phyloP scores from a whole-genome alignment of 2,888 invertebrate species.

The Chymomyza caudatula region DNA sequence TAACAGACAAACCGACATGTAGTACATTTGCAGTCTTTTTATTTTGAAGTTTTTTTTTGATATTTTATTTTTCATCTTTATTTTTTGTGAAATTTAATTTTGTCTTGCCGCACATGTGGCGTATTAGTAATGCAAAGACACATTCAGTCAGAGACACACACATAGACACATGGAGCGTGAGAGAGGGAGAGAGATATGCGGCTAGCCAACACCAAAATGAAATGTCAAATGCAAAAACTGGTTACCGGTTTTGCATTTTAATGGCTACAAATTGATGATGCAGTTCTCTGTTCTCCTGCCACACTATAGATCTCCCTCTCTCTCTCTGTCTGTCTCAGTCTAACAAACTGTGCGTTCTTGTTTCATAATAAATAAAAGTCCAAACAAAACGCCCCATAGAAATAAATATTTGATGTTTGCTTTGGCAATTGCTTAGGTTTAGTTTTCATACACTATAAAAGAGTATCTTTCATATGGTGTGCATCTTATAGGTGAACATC shows the following conservation, averaged over 20 bases:
- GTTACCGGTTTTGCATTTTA: constrained; percentile 65
- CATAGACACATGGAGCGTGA: background rate
- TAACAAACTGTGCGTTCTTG: constrained; percentile 3
- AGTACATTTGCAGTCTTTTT: background rate
- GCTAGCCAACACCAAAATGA: constrained; percentile 26
- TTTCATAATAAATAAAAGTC: constrained; percentile 48
- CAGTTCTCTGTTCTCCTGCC: background rate
- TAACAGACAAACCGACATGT: constrained; percentile 10
- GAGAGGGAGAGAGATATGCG: background rate
- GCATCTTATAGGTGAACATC: too few relatives aligned
- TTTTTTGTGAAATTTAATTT: background rate
- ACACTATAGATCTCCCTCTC: background rate
- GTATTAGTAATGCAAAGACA: constrained; percentile 49
- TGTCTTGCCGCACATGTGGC: constrained; percentile 34
- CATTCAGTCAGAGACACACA: background rate
- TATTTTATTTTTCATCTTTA: background rate
- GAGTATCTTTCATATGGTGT: background rate
- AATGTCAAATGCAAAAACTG: constrained; percentile 53
- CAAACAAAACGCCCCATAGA: constrained; percentile 42
- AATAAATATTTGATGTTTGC: constrained; percentile 56
- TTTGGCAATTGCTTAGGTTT: constrained; percentile 27
- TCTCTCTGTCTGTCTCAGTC: background rate
- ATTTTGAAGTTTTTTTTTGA: background rate
- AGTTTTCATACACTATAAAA: background rate
- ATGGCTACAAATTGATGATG: constrained; percentile 62